Evolutionary conservation across 1,140 invertebrate genomes (phyloP), one percentile per base, ranked within the genome.

Genomic region (Aphelenchoides besseyi): DNA sequence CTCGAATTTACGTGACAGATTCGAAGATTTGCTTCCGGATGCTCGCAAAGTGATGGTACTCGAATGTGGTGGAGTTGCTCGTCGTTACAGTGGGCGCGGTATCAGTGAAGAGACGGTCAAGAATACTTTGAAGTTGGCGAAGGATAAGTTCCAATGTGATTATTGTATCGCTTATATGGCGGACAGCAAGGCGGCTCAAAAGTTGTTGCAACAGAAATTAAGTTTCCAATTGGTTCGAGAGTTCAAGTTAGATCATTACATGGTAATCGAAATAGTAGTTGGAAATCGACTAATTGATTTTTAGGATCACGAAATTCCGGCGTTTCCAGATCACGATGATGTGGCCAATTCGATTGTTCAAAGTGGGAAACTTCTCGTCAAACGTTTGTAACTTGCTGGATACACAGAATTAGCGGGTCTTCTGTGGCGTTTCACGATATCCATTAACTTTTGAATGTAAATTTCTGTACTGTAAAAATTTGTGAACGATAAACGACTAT

Each of bases 41-140:
- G 12, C 36, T 12, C 16, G 36, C 16, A 66, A 66, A 33, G 12
- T 53, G 9, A 41, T 66, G 63, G 16, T 66, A 1, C 1, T 66
- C 30, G 63, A 66, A 30, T n/a, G 30, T 18, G 63, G 63, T 30
- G 63, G 63, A 37, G 63, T 66, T 37, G 16, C 63, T 16, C 30
- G 36, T n/a, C 30, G 18, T 23, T 36, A 37, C 63, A 16, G 63
- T 53, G 36, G 36, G 26, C 41, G 32, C 16, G 1, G 18, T 30
- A 66, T 36, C n/a, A 33, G 16, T 23, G 28, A 66, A 37, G 63
- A 66, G 16, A 66, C 36, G 63, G 63, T 37, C 36, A 33, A 66
- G 18, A 29, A 36, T 23, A 53, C 63, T 12, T 33, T 66, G n/a
- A 26, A 29, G 32, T 53, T 66, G 63, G 63, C 63, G 9, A 16